Evolutionary conservation across 2,113 vertebrate species (phyloP).

Genomic region (Ivindomyrus marchei): DNA sequence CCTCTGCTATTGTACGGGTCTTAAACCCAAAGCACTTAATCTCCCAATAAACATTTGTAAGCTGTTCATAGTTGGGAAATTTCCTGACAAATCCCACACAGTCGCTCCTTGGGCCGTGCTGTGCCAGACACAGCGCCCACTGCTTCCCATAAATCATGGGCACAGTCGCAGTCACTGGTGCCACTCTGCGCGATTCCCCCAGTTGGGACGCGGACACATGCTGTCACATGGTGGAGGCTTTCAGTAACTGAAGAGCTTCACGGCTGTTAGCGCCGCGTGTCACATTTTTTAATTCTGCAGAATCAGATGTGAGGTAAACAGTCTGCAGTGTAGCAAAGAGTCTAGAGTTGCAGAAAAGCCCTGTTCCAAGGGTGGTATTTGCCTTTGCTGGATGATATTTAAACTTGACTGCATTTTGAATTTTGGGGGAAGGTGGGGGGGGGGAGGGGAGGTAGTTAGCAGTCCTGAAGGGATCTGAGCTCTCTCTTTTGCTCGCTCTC

Average conservation of each 20-base stretch:
- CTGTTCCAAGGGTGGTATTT: not conserved
- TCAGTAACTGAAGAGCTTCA: not conserved
- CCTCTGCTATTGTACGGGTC: not conserved
- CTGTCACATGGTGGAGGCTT: not conserved
- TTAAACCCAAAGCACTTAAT: not conserved
- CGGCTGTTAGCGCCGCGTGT: not conserved
- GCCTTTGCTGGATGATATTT: not conserved
- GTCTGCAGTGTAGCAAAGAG: not conserved
- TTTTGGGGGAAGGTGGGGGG: not conserved
- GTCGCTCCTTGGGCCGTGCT: not conserved
- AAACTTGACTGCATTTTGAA: not conserved
- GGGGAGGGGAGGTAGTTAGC: not conserved
- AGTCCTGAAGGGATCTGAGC: not conserved
- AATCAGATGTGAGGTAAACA: not conserved
- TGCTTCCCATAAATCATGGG: not conserved
- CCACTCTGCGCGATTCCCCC: not conserved
- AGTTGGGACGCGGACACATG: not conserved
- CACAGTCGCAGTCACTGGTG: not conserved
- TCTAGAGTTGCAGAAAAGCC: not conserved
- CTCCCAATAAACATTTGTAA: not conserved
- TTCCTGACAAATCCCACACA: not conserved
- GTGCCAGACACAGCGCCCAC: not conserved
- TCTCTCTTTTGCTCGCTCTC: not conserved
- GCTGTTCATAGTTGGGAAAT: not conserved
- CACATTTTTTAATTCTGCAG: not conserved